Evolutionary conservation across 1,140 invertebrate genomes (phyloP).

Genomic region (Brachionus manjavacas): DNA sequence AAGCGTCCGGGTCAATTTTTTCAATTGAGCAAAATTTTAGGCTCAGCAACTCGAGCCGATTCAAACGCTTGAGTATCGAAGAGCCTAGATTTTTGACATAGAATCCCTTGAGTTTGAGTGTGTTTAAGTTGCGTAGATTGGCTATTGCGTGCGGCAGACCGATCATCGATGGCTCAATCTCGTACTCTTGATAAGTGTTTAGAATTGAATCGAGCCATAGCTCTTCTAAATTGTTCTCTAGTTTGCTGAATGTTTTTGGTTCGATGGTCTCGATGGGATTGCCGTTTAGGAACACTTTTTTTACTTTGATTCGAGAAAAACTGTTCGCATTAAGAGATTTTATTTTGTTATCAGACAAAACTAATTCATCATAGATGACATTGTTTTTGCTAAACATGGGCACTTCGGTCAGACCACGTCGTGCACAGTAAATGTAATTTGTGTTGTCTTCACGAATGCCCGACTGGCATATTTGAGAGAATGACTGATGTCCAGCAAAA

Average conservation of each 20-base stretch:
- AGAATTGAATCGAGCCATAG: background rate
- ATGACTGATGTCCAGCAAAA: slow-evolving; percentile 11
- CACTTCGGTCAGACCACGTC: slow-evolving; percentile 5
- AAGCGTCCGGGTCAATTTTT: background rate
- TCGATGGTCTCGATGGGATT: slow-evolving; percentile 28
- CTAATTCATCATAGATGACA: slow-evolving; percentile 41
- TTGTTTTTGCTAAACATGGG: slow-evolving; percentile 26
- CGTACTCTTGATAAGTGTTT: background rate
- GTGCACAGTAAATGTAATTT: slow-evolving; percentile 41
- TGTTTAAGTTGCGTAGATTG: slow-evolving; percentile 22
- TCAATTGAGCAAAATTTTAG: slow-evolving; percentile 22
- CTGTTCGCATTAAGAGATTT: background rate
- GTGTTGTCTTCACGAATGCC: slow-evolving; percentile 36
- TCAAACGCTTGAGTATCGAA: background rate
- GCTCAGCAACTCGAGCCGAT: slow-evolving; percentile 17
- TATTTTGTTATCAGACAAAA: slow-evolving; percentile 41
- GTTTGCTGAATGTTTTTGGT: background rate
- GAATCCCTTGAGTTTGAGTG: slow-evolving; percentile 9
- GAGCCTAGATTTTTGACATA: background rate
- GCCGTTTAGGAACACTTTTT: slow-evolving; percentile 28
- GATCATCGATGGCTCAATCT: background rate
- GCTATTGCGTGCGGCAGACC: slow-evolving; percentile 21
- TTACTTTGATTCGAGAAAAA: slow-evolving; percentile 32
- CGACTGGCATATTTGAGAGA: background rate
- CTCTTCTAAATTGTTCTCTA: slow-evolving; percentile 39